Percentiles rank a stretch among this genome's conserved stretches.
phyloP scores from a whole-genome alignment of 1,140 invertebrate genomes.

The Drosophila melanica region DNA sequence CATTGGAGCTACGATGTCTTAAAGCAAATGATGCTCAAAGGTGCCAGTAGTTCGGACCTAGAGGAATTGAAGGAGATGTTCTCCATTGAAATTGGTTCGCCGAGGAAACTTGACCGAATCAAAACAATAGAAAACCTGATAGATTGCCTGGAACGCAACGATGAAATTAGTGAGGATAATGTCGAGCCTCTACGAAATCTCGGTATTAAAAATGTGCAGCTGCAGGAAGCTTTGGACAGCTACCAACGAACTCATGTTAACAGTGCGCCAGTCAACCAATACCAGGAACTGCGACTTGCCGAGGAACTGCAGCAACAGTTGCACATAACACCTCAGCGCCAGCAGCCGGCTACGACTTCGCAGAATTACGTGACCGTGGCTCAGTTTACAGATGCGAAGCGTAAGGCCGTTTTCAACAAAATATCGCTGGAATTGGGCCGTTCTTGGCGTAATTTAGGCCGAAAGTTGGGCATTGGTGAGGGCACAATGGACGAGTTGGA shows the following conservation, averaged over 20 bases:
- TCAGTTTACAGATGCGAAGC: slow-evolving; percentile 61
- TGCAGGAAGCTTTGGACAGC: slow-evolving; percentile 32
- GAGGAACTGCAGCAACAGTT: slow-evolving; percentile 61
- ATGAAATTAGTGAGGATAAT: slow-evolving; percentile 58
- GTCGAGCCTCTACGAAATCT: slow-evolving; percentile 44
- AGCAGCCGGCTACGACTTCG: not conserved
- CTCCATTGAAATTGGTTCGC: slow-evolving; percentile 51
- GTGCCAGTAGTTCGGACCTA: slow-evolving; percentile 25
- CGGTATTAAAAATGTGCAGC: slow-evolving; percentile 1
- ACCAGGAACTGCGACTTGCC: slow-evolving; percentile 57
- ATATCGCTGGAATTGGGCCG: slow-evolving; percentile 83
- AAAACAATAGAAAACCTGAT: slow-evolving; percentile 53
- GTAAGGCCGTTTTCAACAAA: slow-evolving; percentile 61
- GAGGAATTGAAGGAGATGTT: slow-evolving; percentile 53
- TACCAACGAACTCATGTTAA: slow-evolving; percentile 32
- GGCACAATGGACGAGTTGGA: slow-evolving; percentile 84
- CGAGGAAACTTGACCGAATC: slow-evolving; percentile 51
- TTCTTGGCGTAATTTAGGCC: slow-evolving; percentile 85
- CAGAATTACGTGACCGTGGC: slow-evolving; percentile 42
- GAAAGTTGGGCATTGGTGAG: slow-evolving; percentile 84
- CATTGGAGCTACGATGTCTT: slow-evolving; percentile 65
- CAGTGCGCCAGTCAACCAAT: slow-evolving; percentile 28
- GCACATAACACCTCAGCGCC: slow-evolving; percentile 18
- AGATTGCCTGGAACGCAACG: slow-evolving; percentile 63
- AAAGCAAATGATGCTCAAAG: slow-evolving; percentile 50